Percentiles rank a stretch among this genome's conserved stretches.
Evolutionary conservation across 2,113 vertebrate genomes (phyloP).

Genomic region (Notarius quadriscutis): DNA sequence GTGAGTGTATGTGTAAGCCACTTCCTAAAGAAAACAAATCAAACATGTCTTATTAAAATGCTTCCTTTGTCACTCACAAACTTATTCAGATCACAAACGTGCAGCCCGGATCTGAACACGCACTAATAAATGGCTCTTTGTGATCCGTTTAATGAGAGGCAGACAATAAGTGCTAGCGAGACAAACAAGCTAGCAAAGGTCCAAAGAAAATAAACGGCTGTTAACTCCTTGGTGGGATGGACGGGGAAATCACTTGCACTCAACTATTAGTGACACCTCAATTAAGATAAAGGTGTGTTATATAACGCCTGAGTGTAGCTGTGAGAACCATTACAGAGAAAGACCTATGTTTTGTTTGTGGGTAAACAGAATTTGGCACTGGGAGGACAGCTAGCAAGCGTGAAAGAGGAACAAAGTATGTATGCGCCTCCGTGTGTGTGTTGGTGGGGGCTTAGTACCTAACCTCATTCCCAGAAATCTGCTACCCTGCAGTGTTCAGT

Average conservation of each 20-base stretch:
- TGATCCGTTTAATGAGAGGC: constrained; percentile 67
- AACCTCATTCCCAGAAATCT: constrained; percentile 15
- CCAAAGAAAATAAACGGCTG: constrained; percentile 9
- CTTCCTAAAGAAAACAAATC: neutral
- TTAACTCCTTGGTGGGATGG: constrained; percentile 14
- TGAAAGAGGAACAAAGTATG: constrained; percentile 2
- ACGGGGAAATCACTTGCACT: constrained; percentile 7
- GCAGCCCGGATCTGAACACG: constrained; percentile 58
- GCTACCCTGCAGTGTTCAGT: constrained; percentile 21
- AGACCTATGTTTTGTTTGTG: constrained; percentile 13
- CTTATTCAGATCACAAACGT: constrained; percentile 13
- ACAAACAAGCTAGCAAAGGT: constrained; percentile 36
- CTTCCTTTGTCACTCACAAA: neutral
- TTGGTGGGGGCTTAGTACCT: neutral
- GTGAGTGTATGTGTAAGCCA: neutral
- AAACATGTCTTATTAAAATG: neutral
- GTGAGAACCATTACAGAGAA: neutral
- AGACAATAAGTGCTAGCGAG: constrained; percentile 41
- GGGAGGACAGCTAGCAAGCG: neutral
- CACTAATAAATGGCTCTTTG: constrained; percentile 59
- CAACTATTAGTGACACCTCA: neutral
- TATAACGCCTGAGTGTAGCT: neutral
- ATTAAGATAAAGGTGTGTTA: constrained; percentile 33
- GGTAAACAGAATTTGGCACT: constrained; percentile 22
- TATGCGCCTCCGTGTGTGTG: neutral